Percentiles rank a stretch among this genome's conserved stretches.
Evolutionary conservation across 92 coral and sea anemone genomes (phyloP).

Genomic region (Zoanthus sociatus): DNA sequence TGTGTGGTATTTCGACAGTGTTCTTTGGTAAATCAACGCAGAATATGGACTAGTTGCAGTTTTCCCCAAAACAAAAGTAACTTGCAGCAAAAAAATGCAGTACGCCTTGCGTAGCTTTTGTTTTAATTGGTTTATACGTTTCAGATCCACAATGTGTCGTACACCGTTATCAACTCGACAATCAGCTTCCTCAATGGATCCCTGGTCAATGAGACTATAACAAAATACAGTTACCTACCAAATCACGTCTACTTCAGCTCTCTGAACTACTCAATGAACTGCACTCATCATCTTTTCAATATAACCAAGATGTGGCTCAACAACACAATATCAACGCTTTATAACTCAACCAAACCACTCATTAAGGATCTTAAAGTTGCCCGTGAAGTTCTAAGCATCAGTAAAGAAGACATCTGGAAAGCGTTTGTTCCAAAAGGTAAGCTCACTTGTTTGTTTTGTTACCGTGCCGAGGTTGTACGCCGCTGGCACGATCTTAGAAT

Average conservation of each 20-base stretch:
- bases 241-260: slow-evolving; percentile 30
- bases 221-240: slow-evolving; percentile 47
- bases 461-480: no score
- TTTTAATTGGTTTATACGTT: background rate
- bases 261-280: slow-evolving; percentile 55
- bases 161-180: slow-evolving; percentile 50
- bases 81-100: no score
- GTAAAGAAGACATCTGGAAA: slow-evolving; percentile 49
- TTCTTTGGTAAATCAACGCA: no score
- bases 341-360: slow-evolving; percentile 49
- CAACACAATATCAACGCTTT: slow-evolving; percentile 25
- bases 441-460: no score
- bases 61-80: no score
- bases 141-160: slow-evolving; percentile 47
- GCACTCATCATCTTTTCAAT: slow-evolving; percentile 52
- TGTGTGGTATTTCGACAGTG: no score
- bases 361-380: slow-evolving; percentile 13
- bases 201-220: slow-evolving; percentile 63
- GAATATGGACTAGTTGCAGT: no score
- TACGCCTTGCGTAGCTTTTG: no score
- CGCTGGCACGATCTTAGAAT: no score
- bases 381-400: slow-evolving; percentile 16
- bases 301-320: slow-evolving; percentile 48
- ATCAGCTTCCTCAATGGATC: slow-evolving; percentile 72
- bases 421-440: slow-evolving; percentile 49